These are phyloP conservation scores for Scalopus aquaticus DNA, from an alignment of 2,113 vertebrate species.

Conservation along the genomic window DNA sequence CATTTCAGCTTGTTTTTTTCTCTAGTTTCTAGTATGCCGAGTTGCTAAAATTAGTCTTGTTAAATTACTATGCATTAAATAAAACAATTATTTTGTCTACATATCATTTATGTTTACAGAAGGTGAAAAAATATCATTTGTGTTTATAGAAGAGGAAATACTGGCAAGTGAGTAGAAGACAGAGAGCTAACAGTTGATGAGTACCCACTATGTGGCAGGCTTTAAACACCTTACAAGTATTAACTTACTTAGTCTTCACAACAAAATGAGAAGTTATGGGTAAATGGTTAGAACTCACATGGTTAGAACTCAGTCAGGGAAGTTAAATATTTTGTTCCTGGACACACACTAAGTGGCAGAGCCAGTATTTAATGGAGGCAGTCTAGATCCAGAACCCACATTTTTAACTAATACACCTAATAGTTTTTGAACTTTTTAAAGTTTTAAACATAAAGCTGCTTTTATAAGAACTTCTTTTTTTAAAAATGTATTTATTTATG, in stretches of 20 bases:
- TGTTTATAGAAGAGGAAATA: slow-evolving; percentile 35
- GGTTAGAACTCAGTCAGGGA: background rate
- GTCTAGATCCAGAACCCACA: background rate
- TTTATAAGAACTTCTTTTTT: slow-evolving; percentile 39
- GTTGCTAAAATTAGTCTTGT: slow-evolving; percentile 33
- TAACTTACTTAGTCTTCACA: background rate
- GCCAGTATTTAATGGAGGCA: background rate
- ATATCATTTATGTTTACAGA: slow-evolving; percentile 7
- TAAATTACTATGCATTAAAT: slow-evolving; percentile 15
- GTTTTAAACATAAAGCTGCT: background rate
- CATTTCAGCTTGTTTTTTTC: background rate
- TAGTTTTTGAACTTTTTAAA: background rate
- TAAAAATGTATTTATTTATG: no score
- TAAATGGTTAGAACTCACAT: background rate
- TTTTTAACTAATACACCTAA: background rate
- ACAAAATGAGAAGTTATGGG: background rate
- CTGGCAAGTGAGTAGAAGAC: background rate
- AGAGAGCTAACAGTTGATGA: background rate
- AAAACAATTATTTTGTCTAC: background rate
- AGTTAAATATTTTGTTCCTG: background rate
- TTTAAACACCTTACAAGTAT: background rate
- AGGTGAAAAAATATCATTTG: background rate
- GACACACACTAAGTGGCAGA: background rate
- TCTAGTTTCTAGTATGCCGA: background rate
- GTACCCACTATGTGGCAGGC: background rate